phyloP scores from a whole-genome alignment of 2,113 vertebrate species.

The Myrmophylax atrothorax region DNA sequence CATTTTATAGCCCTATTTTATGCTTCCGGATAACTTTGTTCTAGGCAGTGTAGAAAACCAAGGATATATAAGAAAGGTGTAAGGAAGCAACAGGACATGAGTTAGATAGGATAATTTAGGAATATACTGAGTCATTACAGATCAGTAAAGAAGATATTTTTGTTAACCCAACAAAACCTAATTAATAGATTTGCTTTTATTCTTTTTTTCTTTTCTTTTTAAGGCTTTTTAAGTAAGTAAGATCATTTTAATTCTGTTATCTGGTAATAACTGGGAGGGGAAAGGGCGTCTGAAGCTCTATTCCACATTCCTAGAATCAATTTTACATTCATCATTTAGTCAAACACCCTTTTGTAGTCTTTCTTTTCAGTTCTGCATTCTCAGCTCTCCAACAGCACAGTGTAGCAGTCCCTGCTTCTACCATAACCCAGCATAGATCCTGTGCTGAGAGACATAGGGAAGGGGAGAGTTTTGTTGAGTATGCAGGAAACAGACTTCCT shows the following conservation, averaged over 20 bases:
- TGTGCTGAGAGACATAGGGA: not conserved
- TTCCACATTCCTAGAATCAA: not conserved
- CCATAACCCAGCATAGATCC: not conserved
- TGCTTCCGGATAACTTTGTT: not conserved
- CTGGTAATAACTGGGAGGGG: not conserved
- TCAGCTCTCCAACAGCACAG: not conserved
- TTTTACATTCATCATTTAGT: not conserved
- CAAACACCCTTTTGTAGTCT: not conserved
- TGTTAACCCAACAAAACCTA: not conserved
- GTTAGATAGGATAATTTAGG: not conserved
- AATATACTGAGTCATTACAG: not conserved
- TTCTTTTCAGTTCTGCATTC: not conserved
- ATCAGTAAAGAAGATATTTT: not conserved
- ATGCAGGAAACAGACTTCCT: not conserved
- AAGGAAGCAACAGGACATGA: not conserved
- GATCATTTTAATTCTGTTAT: not conserved
- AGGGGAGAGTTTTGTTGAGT: not conserved
- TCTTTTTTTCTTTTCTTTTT: not conserved
- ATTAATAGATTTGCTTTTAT: not conserved
- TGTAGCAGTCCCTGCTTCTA: not conserved
- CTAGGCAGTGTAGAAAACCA: not conserved
- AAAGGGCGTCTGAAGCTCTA: not conserved
- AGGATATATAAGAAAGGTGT: not conserved
- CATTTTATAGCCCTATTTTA: not conserved
- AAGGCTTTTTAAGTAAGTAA: not conserved